Base-by-base conservation (phyloP, 1,140 invertebrate species). In the Steinernema khuongi region DNA sequence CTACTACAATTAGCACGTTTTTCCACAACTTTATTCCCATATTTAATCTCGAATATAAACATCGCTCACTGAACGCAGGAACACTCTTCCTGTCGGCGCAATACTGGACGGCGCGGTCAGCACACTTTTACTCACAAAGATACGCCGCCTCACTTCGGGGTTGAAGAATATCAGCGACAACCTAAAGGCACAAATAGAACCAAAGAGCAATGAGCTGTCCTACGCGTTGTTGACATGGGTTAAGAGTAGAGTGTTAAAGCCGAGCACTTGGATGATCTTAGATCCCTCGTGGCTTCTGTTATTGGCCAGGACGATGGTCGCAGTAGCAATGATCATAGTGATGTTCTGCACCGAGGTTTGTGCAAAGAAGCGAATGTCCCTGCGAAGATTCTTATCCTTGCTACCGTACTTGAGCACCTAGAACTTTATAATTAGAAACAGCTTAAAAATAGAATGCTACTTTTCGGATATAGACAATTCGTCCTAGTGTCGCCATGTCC, bases 161-260 rank as follows among this genome's bases (percentile, higher is more conserved):
- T 60, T 60, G 19, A 60, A 60, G 50, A 60, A 60, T 7, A 60
- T 60, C 26, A 60, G 26, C 22, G 50, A 60, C 4, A 60, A 22
- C 50, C 50, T 60, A 60, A 60, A 60, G 7, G 7, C 19, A 60
- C 50, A 14, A 26, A 22, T 60, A n/a, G 11, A 14, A 14, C 7
- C 2, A 41, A 7, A 22, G 14, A 22, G 11, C 11, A 60, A 22
- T 7, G 26, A n/a, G 26, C 7, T 11, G 36, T 7, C 50, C 4
- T 60, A 60, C 50, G 50, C 50, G 19, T 60, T 60, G 22, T 60
- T 60, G 11, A 60, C 50, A 26, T 60, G 50, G 50, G 50, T 60
- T 17, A 60, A 22, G 26, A 60, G 50, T 2, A 60, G 50, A 14
- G 50, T 60, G 50, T 60, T 60, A 22, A 60, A 60, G 4, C 50